Base-by-base conservation (phyloP, 2,888 invertebrate species). In the Myathropa florea region DNA sequence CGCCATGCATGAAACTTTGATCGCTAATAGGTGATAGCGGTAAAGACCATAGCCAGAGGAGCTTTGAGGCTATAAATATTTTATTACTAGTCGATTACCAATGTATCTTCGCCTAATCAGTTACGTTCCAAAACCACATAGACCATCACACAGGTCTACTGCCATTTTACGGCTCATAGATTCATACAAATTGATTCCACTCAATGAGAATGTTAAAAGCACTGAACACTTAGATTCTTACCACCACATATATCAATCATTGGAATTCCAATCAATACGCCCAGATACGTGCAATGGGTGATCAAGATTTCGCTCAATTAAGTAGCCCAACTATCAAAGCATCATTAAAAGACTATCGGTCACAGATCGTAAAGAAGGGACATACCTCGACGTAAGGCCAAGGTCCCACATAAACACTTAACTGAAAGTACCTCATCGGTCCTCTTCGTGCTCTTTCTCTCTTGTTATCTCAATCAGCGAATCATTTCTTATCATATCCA, bases 401-500 rank as follows among this genome's bases (percentile, higher is more conserved):
- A 72, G 72, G 79, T 80, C 24, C 67, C 70, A 57, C 68, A 61
- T 36, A 10, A 77, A n/a, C n/a, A n/a, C n/a, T n/a, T 53, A 14
- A 36, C 70, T 18, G 46, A 18, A 46, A 46, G 46, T 46, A 46
- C 46, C 46, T 2, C 7, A 1, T 18, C n/a, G n/a, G n/a, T n/a
- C n/a, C n/a, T n/a, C 46, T 18, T 46, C 18, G 46, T 46, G 46
- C 46, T 46, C 39, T 39, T 39, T 39, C 39, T n/a, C 39, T 39
- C n/a, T 39, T n/a, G 39, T 6, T 39, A 39, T n/a, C 24, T 4
- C 68, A 30, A 68, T 53, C 53, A 46, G 18, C 28, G 36, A 70
- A 63, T 70, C 70, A 63, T 55, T 57, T 71, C 39, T 55, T 61
- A 78, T 70, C 71, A 57, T 57, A 39, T 71, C 39, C 71, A 79